Evolutionary conservation across 2,797 vertebrate genomes (phyloP).

Genomic region (Danio choprae): DNA sequence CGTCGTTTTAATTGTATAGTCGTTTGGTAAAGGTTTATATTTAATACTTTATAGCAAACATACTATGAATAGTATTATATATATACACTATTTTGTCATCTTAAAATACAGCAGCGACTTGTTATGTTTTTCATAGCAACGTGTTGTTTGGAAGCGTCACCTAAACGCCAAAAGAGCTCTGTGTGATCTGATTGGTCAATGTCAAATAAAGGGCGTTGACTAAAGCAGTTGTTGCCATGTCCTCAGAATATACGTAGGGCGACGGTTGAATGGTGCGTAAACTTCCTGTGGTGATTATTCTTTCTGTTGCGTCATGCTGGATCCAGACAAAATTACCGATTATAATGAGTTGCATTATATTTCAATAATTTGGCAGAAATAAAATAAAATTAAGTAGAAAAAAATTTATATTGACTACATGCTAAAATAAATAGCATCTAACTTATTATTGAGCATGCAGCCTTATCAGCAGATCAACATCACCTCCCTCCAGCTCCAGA

Average conservation of each 20-base stretch:
- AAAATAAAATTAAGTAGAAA: too few relatives aligned
- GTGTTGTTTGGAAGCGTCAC: slow-evolving; percentile 13
- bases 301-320: too few relatives aligned
- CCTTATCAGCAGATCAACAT: too few relatives aligned
- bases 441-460: too few relatives aligned
- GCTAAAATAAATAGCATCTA: neutral
- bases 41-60: neutral
- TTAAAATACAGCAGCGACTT: neutral
- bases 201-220: neutral
- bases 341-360: too few relatives aligned
- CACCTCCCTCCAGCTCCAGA: too few relatives aligned
- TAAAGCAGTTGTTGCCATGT: neutral
- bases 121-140: slow-evolving; percentile 25
- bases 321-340: too few relatives aligned
- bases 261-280: too few relatives aligned
- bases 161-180: neutral
- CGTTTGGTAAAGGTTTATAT: neutral
- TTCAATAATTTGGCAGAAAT: too few relatives aligned
- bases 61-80: neutral
- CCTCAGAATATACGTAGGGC: neutral
- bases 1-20: neutral
- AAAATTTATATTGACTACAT: too few relatives aligned
- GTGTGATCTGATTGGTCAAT: slow-evolving; percentile 25
- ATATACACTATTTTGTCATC: neutral
- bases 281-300: too few relatives aligned